phyloP scores from a whole-genome alignment of 2,888 invertebrate genomes.

The Amiota minor region DNA sequence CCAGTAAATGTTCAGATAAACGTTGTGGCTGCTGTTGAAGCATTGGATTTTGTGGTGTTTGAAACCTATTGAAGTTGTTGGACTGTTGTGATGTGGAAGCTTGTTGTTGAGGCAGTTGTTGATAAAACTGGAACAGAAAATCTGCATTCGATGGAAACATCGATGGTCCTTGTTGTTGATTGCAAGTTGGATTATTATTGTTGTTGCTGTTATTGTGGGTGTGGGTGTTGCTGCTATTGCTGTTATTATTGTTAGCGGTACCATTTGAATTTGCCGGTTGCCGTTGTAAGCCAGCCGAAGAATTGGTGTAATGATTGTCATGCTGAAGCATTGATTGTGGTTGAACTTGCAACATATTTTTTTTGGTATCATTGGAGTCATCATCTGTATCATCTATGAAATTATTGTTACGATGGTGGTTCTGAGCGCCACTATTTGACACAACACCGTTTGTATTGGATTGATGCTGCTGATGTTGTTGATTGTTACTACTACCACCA shows the following conservation, averaged over 20 bases:
- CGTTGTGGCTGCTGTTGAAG: conserved; percentile 54
- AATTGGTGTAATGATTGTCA: conserved; percentile 57
- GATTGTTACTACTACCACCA: conserved; percentile 51
- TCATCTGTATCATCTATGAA: conserved; percentile 54
- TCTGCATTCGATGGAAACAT: conserved; percentile 71
- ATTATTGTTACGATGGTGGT: conserved; percentile 34
- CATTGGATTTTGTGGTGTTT: conserved; percentile 59
- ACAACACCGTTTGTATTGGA: conserved; percentile 44
- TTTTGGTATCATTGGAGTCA: conserved; percentile 69
- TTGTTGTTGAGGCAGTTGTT: conserved; percentile 70
- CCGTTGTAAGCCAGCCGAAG: conserved; percentile 47
- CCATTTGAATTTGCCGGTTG: conserved; percentile 34
- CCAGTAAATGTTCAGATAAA: conserved; percentile 71
- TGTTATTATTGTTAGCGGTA: conserved; percentile 42
- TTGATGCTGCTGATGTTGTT: conserved; percentile 69
- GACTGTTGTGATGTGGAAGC: conserved; percentile 53
- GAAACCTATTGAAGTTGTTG: conserved; percentile 64
- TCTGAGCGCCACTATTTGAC: conserved; percentile 44
- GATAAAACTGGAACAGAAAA: conserved; percentile 71
- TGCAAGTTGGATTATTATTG: conserved; percentile 35
- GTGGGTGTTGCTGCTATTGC: conserved; percentile 47
- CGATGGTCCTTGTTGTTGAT: conserved; percentile 49
- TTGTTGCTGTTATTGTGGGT: conserved; percentile 48
- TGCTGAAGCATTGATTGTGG: conserved; percentile 59
- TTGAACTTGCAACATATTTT: conserved; percentile 59